Base-by-base conservation (phyloP, 1,140 invertebrate genomes). In the Anagrus nilaparvatae region DNA sequence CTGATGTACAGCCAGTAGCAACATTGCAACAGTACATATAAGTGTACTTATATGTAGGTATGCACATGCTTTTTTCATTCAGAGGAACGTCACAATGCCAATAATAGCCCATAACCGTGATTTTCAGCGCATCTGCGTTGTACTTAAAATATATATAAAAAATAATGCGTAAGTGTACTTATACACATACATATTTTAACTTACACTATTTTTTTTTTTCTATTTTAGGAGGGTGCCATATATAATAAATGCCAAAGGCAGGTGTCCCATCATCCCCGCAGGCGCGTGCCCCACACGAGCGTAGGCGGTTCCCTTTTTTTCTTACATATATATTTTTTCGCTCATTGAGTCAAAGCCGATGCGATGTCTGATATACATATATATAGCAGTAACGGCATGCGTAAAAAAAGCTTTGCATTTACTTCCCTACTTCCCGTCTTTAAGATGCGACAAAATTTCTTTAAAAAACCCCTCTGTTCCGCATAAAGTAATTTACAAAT, bases 231-330 rank as follows among this genome's bases (percentile, higher is more conserved):
- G 57, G 54, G 43, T 46, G 50, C 43, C 40, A 58, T 59, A 63
- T n/a, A n/a, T n/a, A 60, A 60, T 41, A 50, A 58, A 48, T 51
- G 50, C 43, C 51, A 57, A 48, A 45, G 63, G 65, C 65, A 67
- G 65, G 65, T 67, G 65, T 65, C 49, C 53, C 53, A 46, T 45
- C 28, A 19, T 27, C 32, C 24, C 27, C 17, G 14, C 51, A 47
- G 60, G 55, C 65, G 65, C 65, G 65, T 68, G 65, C 63, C 65
- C 56, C 61, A 67, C 65, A 68, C 65, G 65, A 66, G 65, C 63
- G 63, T 59, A 54, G 65, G 65, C 63, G 65, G 63, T 55, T 54
- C 44, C 36, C 41, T 37, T 10, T 30, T 20, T 32, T 21, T 10
- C 48, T 48, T 54, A 54, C 52, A 51, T 53, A n/a, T n/a, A n/a